These are phyloP conservation scores for Naso thynnoides DNA, from an alignment of 2,797 vertebrate species.

Conservation along the genomic window DNA sequence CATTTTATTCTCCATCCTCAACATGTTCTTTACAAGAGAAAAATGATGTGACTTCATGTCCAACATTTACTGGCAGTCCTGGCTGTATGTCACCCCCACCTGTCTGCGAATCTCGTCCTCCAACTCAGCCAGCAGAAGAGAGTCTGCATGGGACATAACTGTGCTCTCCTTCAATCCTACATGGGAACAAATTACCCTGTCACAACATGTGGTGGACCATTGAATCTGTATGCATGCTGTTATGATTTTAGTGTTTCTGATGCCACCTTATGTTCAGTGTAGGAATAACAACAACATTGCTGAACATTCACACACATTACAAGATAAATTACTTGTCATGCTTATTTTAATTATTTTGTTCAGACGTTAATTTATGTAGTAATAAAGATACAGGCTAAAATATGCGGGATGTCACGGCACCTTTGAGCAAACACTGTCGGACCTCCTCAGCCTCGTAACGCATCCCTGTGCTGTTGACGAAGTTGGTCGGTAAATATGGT, in stretches of 20 bases:
- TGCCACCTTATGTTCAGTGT: slow-evolving; percentile 49
- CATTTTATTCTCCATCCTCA: neutral
- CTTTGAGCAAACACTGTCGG: slow-evolving; percentile 87
- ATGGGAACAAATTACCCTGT: neutral
- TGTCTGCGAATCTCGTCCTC: slow-evolving; percentile 83
- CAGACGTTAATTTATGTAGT: neutral
- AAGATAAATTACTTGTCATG: neutral
- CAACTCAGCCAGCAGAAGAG: slow-evolving; percentile 78
- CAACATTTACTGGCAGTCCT: slow-evolving; percentile 73
- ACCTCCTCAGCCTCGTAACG: slow-evolving; percentile 90
- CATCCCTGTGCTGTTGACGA: slow-evolving; percentile 85
- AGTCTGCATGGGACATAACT: slow-evolving; percentile 82
- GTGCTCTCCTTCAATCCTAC: slow-evolving; percentile 84
- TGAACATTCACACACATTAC: neutral
- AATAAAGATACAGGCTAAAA: neutral
- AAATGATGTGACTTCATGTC: neutral
- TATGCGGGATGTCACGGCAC: slow-evolving; percentile 59
- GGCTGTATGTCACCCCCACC: slow-evolving; percentile 83
- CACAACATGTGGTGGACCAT: neutral
- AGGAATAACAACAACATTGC: neutral
- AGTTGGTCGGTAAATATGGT: slow-evolving; percentile 82
- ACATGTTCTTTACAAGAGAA: neutral
- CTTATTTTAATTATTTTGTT: neutral
- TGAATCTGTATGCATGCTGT: neutral
- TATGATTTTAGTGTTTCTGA: slow-evolving; percentile 14